phyloP scores from a whole-genome alignment of 2,888 invertebrate species.

The Candidula unifasciata region DNA sequence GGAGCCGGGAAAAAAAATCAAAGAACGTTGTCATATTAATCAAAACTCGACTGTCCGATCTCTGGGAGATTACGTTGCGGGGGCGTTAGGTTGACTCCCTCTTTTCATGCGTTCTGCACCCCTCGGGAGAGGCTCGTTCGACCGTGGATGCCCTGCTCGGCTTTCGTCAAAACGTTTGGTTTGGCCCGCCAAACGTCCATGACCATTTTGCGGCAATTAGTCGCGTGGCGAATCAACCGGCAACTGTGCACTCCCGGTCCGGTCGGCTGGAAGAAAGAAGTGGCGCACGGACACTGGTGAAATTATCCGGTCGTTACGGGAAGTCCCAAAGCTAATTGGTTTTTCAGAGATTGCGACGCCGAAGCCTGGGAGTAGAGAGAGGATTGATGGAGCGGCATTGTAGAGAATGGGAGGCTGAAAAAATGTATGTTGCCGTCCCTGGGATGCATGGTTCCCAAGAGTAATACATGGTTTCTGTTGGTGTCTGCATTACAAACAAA shows the following conservation, averaged over 20 bases:
- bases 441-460: no score
- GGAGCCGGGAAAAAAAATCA: constrained; percentile 10
- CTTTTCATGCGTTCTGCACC: constrained; percentile 16
- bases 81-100: constrained; percentile 39
- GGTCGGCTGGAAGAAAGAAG: constrained; percentile 31
- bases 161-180: constrained; percentile 50
- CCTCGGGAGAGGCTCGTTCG: constrained; percentile 22
- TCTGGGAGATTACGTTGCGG: constrained; percentile 29
- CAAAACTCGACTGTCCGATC: constrained; percentile 39
- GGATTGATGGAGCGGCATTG: constrained; percentile 41
- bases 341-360: constrained; percentile 49
- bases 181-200: constrained; percentile 33
- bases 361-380: constrained; percentile 13
- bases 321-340: constrained; percentile 51
- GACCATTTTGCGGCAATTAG: constrained; percentile 52
- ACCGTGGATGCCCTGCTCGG: constrained; percentile 41
- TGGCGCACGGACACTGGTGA: constrained; percentile 34
- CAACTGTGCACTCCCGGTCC: constrained; percentile 22
- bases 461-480: no score
- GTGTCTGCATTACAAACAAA: no score
- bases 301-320: constrained; percentile 51
- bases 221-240: constrained; percentile 50
- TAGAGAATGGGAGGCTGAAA: constrained; percentile 21
- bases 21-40: constrained; percentile 50
- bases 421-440: constrained; percentile 15